Evolutionary conservation across 30 jellyfish, hydroid and myxozoan species (phyloP).

Genomic region (Morbakka virulenta): DNA sequence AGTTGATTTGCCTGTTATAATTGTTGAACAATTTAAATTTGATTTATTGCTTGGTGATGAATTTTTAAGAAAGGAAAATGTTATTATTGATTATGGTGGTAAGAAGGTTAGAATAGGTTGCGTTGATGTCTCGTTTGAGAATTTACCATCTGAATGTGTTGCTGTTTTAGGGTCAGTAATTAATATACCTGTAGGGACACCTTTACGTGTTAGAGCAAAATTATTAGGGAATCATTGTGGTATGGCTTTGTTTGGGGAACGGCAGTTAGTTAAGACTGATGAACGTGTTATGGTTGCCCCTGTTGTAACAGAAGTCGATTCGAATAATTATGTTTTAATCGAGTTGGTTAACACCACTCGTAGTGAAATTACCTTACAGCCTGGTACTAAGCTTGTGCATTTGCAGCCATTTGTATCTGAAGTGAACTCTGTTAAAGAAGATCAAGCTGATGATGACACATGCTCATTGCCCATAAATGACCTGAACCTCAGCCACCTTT

Average conservation of each 20-base stretch:
- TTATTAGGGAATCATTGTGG: slow-evolving; percentile 65
- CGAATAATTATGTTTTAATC: slow-evolving; percentile 35
- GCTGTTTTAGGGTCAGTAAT: slow-evolving; percentile 45
- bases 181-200: slow-evolving; percentile 50
- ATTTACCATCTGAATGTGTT: slow-evolving; percentile 57
- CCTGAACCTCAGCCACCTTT: background rate
- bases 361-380: slow-evolving; percentile 43
- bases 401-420: slow-evolving; percentile 26
- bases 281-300: slow-evolving; percentile 58
- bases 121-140: slow-evolving; percentile 2
- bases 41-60: slow-evolving; percentile 46
- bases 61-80: slow-evolving; percentile 26
- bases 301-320: slow-evolving; percentile 48
- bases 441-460: background rate
- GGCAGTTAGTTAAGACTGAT: slow-evolving; percentile 52
- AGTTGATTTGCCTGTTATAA: slow-evolving; percentile 3
- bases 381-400: slow-evolving; percentile 43
- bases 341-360: slow-evolving; percentile 54
- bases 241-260: slow-evolving; percentile 47
- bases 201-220: slow-evolving; percentile 43
- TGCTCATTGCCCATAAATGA: slow-evolving; percentile 5
- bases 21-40: too few species aligned
- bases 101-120: background rate
- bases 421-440: background rate
- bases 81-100: slow-evolving; percentile 47